phyloP scores from a whole-genome alignment of 53 echinoderm and acorn worm species.

The Crossaster papposus region DNA sequence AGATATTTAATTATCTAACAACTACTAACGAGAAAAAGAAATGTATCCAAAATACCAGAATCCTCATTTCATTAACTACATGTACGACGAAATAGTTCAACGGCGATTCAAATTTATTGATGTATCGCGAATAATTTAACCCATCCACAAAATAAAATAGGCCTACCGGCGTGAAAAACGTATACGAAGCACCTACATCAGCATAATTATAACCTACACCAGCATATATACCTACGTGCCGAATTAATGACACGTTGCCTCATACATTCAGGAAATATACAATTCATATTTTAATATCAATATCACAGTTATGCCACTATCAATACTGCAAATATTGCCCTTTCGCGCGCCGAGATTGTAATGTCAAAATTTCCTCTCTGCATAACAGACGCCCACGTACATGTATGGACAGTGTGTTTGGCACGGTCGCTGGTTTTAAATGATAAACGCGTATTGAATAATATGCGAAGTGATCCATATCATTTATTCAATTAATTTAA shows the following conservation, averaged over 20 bases:
- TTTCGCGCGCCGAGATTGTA: slow-evolving; percentile 27
- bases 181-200: neutral
- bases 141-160: neutral
- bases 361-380: neutral
- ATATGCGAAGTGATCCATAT: neutral
- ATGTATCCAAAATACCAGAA: too few species aligned
- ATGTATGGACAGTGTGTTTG: neutral
- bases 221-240: neutral
- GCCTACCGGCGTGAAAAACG: too few species aligned
- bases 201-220: neutral
- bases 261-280: neutral
- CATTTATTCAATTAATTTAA: too few species aligned
- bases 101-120: neutral
- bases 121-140: neutral
- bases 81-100: too few species aligned
- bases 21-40: too few species aligned
- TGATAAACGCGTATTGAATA: neutral
- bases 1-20: too few species aligned
- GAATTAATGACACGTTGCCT: too few species aligned
- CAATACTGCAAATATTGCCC: slow-evolving; percentile 27
- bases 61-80: too few species aligned
- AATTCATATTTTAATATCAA: neutral
- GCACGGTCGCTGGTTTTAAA: neutral
- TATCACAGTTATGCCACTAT: neutral
- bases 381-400: neutral